phyloP scores from a whole-genome alignment of 2,797 vertebrate species.

The Graptemys geographica region DNA sequence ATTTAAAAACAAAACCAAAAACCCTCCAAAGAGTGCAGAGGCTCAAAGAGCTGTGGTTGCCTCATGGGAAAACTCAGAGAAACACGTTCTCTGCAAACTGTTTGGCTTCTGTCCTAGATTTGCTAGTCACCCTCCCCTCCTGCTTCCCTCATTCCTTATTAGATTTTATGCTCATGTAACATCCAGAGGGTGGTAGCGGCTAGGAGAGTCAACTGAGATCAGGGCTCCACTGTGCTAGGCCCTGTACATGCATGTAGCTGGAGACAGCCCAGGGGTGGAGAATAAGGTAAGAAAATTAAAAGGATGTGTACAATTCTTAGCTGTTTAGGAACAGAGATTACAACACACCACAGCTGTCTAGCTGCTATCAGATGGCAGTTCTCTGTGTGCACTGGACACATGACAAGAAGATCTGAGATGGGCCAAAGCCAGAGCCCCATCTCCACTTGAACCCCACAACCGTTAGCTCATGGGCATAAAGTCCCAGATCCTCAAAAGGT shows the following conservation, averaged over 20 bases:
- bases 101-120: not conserved
- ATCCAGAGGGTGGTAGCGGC: rapidly evolving
- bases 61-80: not conserved
- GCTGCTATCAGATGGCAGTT: not conserved
- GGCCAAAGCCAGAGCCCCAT: not conserved
- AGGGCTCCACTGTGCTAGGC: rapidly evolving
- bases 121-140: rapidly evolving
- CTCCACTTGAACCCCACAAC: not conserved
- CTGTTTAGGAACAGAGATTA: not conserved
- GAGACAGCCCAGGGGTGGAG: rapidly evolving
- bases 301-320: not conserved
- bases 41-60: not conserved
- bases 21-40: rapidly evolving
- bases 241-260: not conserved
- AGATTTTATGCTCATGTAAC: not conserved
- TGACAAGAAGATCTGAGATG: not conserved
- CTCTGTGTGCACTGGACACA: not conserved
- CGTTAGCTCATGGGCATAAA: not conserved
- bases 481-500: not conserved
- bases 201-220: not conserved
- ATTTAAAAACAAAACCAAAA: not conserved
- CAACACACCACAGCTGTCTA: not conserved
- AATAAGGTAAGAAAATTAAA: not conserved
- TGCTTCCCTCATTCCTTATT: not conserved
- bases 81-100: not conserved